Evolutionary conservation across 2,888 invertebrate genomes (phyloP), one percentile per base, ranked within the genome.

Genomic region (Leptopilina myrica): DNA sequence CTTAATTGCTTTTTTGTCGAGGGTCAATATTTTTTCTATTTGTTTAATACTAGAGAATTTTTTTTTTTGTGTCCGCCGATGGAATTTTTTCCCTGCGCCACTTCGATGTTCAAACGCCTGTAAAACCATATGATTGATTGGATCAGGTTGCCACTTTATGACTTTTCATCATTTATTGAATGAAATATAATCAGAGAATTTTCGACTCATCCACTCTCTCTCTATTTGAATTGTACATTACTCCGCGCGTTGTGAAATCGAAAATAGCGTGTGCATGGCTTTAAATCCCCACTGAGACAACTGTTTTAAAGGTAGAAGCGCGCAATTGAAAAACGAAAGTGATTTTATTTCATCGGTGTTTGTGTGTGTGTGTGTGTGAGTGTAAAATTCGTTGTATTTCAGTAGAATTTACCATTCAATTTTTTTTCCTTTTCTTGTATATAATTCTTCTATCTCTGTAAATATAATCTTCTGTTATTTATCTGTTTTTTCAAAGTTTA

Each of bases 111-210:
- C 62, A 62, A 62, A 62, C 62, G 62, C 62, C 20, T 62, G 62
- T 62, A 62, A 62, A 62, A 62, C 62, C 62, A 62, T 62, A 62
- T 62, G 62, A 62, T 62, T 62, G 62, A 62, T 62, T 62, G 62
- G 62, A 62, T 62, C 62, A 62, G 15, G 62, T 62, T 62, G 62
- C 62, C 62, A 62, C 62, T 62, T 62, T 5, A 62, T 62, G 62
- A 62, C 62, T 62, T 62, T 62, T 62, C 62, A 62, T 62, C 62
- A 62, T 62, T 62, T 62, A 62, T 62, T 62, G 62, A 62, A 62
- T 62, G 62, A 62, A 62, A 62, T 62, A 62, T 62, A 62, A 62
- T 62, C 62, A 62, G 62, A 62, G 62, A 62, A 62, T 62, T 49
- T 62, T 62, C 62, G 20, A 62, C 20, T n/a, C 62, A 62, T 62